Percentiles rank a stretch among this genome's conserved stretches.
Conservation (phyloP, 2,113 vertebrate species). For the Atractosteus spatula region DNA sequence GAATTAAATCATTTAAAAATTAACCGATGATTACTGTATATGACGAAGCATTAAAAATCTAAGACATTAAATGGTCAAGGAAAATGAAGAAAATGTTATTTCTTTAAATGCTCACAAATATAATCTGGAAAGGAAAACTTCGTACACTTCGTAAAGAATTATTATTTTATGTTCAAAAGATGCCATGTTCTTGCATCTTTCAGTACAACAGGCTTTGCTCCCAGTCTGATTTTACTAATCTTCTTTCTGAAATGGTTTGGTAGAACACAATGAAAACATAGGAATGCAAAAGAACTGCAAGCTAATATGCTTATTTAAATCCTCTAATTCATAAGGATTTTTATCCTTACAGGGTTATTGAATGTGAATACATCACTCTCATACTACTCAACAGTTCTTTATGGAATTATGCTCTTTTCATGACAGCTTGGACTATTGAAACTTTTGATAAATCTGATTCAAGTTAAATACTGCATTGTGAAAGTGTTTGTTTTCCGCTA, state of each 20-base stretch:
- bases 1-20: too few relatives aligned
- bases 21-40: too few relatives aligned
- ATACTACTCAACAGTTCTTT: too few relatives aligned
- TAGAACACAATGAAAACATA: not conserved
- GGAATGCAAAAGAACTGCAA: not conserved
- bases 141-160: not conserved
- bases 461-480: slow-evolving; percentile 9
- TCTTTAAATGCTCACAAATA: too few relatives aligned
- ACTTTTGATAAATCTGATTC: not conserved
- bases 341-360: not conserved
- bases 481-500: slow-evolving; percentile 3
- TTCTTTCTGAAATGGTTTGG: not conserved
- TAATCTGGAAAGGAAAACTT: too few relatives aligned
- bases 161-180: not conserved
- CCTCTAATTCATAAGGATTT: slow-evolving; percentile 9
- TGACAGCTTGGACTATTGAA: not conserved
- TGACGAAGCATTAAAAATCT: too few relatives aligned
- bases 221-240: slow-evolving; percentile 4
- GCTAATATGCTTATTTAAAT: slow-evolving; percentile 15
- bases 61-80: too few relatives aligned
- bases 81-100: too few relatives aligned
- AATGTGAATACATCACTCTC: too few relatives aligned
- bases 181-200: not conserved
- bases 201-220: slow-evolving; percentile 1
- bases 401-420: not conserved